phyloP scores from a whole-genome alignment of 1,140 invertebrate genomes.

The Temnothorax curvispinosus region DNA sequence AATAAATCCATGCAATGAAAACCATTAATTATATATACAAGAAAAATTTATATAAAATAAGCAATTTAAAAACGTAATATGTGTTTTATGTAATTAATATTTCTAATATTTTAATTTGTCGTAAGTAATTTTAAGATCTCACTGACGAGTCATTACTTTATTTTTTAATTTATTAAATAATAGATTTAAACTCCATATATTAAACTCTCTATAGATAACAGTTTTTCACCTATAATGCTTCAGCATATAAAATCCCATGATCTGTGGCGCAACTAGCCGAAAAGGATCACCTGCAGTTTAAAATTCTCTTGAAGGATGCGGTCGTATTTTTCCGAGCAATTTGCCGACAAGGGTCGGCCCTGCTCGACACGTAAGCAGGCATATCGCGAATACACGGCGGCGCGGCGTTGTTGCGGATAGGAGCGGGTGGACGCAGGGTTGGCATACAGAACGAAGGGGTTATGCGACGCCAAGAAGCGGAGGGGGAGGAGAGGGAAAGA shows the following conservation, averaged over 20 bases:
- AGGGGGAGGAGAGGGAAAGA: slow-evolving; percentile 39
- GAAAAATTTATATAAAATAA: neutral
- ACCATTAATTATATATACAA: neutral
- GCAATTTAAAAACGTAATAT: neutral
- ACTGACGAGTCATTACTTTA: neutral
- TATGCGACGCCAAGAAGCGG: slow-evolving; percentile 57
- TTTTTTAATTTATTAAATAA: slow-evolving; percentile 25
- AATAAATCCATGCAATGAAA: neutral
- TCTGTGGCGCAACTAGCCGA: neutral
- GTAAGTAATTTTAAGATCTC: neutral
- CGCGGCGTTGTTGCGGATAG: slow-evolving; percentile 77
- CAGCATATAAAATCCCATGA: neutral
- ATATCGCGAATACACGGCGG: slow-evolving; percentile 80
- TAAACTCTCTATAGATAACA: neutral
- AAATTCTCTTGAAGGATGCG: slow-evolving; percentile 30
- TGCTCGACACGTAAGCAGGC: slow-evolving; percentile 80
- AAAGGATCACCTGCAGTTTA: neutral
- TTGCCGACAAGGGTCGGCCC: slow-evolving; percentile 72
- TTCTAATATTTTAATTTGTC: neutral
- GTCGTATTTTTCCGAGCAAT: slow-evolving; percentile 41
- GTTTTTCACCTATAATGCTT: neutral
- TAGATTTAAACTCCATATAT: neutral
- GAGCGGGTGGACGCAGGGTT: slow-evolving; percentile 69
- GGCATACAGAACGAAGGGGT: slow-evolving; percentile 73
- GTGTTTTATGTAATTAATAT: neutral